These are phyloP conservation scores for Epizoanthus illoricatus DNA, from an alignment of 92 coral and sea anemone species.

Conservation along the genomic window DNA sequence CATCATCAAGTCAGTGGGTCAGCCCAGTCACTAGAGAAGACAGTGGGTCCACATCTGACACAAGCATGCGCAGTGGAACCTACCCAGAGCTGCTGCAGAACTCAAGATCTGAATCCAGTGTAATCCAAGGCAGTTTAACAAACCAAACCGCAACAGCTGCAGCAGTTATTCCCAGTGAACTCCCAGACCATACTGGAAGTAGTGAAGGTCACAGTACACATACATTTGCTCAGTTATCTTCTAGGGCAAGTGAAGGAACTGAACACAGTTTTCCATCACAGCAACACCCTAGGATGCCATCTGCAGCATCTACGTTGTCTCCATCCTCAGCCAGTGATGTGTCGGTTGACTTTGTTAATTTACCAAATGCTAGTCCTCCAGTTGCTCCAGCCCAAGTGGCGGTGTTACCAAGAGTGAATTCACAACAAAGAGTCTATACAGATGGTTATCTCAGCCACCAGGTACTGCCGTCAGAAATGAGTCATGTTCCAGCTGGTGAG, in stretches of 20 bases:
- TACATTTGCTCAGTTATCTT: neutral
- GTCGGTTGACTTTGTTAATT: conserved; percentile 38
- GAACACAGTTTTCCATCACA: neutral
- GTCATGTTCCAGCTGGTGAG: neutral
- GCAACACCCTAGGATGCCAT: neutral
- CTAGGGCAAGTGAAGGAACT: neutral
- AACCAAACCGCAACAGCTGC: neutral
- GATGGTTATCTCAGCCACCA: neutral
- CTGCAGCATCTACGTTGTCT: neutral
- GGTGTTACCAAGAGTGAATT: neutral
- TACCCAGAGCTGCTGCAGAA: neutral
- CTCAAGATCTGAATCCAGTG: neutral
- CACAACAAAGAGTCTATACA: neutral
- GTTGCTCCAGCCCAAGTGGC: neutral
- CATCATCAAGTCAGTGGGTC: conserved; percentile 26
- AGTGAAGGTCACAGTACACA: neutral
- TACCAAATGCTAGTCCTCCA: conserved; percentile 23
- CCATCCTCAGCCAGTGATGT: conserved; percentile 35
- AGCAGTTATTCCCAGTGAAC: neutral
- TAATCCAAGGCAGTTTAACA: neutral
- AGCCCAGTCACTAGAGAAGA: conserved; percentile 3
- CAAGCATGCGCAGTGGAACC: conserved; percentile 45
- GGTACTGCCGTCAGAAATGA: neutral
- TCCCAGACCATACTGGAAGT: neutral
- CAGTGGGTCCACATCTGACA: conserved; percentile 40